These are phyloP conservation scores for Cerastoderma edule DNA, from an alignment of 2,888 invertebrate genomes.

Conservation along the genomic window DNA sequence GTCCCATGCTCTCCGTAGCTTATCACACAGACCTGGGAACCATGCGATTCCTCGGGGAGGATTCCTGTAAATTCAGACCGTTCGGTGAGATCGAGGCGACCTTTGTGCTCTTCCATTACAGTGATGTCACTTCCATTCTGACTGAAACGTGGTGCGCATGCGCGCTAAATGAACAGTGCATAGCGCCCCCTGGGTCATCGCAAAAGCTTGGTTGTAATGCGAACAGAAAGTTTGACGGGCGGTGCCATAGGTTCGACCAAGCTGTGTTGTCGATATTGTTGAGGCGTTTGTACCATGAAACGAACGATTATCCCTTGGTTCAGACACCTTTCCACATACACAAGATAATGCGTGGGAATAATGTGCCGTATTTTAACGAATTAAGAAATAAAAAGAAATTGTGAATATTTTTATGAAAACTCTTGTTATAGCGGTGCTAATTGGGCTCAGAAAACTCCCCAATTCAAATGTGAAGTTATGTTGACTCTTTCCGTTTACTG, in stretches of 20 bases:
- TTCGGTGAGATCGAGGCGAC: constrained; percentile 59
- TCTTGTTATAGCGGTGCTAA: too few relatives aligned
- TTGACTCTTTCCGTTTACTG: too few relatives aligned
- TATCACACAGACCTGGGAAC: constrained; percentile 49
- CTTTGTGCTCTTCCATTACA: constrained; percentile 53
- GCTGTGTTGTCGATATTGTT: constrained; percentile 57
- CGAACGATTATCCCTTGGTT: constrained; percentile 55
- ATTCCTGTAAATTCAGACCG: constrained; percentile 54
- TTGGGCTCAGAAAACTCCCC: too few relatives aligned
- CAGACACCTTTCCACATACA: constrained; percentile 48
- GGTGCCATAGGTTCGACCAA: constrained; percentile 64
- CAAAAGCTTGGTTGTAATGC: constrained; percentile 30
- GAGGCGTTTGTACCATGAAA: constrained; percentile 51
- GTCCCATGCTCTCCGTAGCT: constrained; percentile 33
- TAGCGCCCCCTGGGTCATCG: constrained; percentile 39
- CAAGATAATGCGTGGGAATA: constrained; percentile 41
- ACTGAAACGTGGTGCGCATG: constrained; percentile 53
- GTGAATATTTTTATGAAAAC: too few relatives aligned
- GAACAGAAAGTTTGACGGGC: constrained; percentile 32
- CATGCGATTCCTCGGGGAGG: constrained; percentile 42
- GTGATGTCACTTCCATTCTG: constrained; percentile 47
- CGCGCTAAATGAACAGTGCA: constrained; percentile 48
- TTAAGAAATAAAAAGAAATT: too few relatives aligned
- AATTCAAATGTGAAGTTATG: too few relatives aligned
- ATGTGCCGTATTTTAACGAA: constrained; percentile 36